phyloP scores from a whole-genome alignment of 2,113 vertebrate species.

The Polyodon spathula region DNA sequence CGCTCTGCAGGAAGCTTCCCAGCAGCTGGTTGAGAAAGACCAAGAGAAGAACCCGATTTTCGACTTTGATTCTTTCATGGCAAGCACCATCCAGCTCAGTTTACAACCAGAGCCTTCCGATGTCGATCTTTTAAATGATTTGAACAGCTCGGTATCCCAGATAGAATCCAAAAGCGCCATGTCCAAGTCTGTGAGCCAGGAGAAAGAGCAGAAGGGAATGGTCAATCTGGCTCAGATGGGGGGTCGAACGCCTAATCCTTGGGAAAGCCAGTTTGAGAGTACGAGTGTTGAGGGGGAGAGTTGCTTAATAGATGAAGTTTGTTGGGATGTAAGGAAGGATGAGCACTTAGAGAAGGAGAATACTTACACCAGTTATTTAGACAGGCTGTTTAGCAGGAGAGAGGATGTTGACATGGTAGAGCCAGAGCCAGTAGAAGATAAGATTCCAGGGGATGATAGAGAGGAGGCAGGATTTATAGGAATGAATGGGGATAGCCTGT shows the following conservation, averaged over 20 bases:
- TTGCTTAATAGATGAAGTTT: slow-evolving; percentile 78
- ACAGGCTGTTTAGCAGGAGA: slow-evolving; percentile 85
- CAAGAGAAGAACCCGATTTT: slow-evolving; percentile 81
- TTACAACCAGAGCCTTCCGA: slow-evolving; percentile 77
- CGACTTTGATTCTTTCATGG: slow-evolving; percentile 97
- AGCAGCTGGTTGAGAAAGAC: slow-evolving; percentile 78
- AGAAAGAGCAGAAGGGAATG: slow-evolving; percentile 94
- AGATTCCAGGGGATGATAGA: slow-evolving; percentile 57
- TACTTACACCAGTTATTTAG: slow-evolving; percentile 87
- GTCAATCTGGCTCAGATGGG: slow-evolving; percentile 88
- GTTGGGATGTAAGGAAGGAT: slow-evolving; percentile 81
- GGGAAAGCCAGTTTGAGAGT: slow-evolving; percentile 67
- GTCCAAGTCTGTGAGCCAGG: slow-evolving; percentile 85
- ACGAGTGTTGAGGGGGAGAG: slow-evolving; percentile 62
- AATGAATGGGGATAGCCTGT: slow-evolving; percentile 69
- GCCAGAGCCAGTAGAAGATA: slow-evolving; percentile 63
- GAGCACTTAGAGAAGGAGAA: slow-evolving; percentile 79
- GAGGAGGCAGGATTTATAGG: slow-evolving; percentile 65
- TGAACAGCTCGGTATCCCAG: slow-evolving; percentile 82
- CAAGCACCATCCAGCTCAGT: slow-evolving; percentile 91
- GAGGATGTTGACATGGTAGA: slow-evolving; percentile 75
- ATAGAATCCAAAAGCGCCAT: slow-evolving; percentile 73
- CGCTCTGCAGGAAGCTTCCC: slow-evolving; percentile 78
- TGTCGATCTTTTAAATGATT: slow-evolving; percentile 86
- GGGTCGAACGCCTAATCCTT: slow-evolving; percentile 70